Percentiles rank a stretch among this genome's conserved stretches.
phyloP scores from a whole-genome alignment of 2,113 vertebrate genomes.

The Malurus melanocephalus region DNA sequence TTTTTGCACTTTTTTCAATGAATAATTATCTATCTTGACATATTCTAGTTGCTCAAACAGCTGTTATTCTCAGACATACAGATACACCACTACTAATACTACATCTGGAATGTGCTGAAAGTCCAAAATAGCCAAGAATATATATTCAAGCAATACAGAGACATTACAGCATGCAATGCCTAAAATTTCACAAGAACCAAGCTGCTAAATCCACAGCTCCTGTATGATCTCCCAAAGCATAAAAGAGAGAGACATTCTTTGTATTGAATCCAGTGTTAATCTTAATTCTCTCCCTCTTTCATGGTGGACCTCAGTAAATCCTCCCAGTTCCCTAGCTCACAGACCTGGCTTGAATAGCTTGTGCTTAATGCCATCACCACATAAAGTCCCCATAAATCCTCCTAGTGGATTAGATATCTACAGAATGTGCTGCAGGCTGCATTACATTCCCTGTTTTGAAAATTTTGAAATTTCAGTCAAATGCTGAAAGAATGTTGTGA shows the following conservation, averaged over 20 bases:
- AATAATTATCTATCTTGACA: constrained; percentile 25
- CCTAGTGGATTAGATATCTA: background rate
- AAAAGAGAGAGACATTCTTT: background rate
- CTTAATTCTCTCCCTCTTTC: background rate
- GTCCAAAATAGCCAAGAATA: background rate
- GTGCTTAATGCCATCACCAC: background rate
- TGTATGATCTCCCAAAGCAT: background rate
- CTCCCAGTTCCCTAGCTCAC: background rate
- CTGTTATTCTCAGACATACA: background rate
- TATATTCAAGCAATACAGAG: background rate
- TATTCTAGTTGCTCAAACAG: background rate
- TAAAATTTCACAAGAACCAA: background rate
- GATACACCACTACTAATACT: background rate
- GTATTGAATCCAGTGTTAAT: background rate
- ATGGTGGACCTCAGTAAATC: constrained; percentile 7
- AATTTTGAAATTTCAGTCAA: constrained; percentile 19
- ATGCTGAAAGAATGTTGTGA: background rate
- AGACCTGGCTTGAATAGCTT: background rate
- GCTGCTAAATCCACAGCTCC: background rate
- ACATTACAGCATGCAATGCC: background rate
- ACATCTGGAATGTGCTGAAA: background rate
- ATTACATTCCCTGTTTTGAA: background rate
- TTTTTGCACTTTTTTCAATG: background rate
- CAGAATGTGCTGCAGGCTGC: background rate
- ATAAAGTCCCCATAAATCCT: constrained; percentile 13